Evolutionary conservation across 2,797 vertebrate species (phyloP), one percentile per base, ranked within the genome.

Genomic region (Esox lucius): DNA sequence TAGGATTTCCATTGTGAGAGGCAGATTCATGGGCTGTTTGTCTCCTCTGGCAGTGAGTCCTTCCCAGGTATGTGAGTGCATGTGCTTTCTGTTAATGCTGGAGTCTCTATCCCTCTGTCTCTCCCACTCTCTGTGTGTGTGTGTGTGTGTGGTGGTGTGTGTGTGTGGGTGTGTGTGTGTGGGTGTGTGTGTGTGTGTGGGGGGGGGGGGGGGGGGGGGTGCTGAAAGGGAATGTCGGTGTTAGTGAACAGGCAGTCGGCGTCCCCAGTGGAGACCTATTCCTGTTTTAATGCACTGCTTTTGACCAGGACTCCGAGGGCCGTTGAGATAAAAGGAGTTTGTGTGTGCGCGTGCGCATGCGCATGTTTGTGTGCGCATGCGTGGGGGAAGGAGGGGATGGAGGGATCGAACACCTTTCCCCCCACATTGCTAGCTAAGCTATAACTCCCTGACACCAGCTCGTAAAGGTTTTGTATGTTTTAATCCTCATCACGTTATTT

Each of bases 171-270:
- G n/a, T n/a, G n/a, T n/a, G n/a, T n/a, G n/a, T n/a, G n/a, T n/a
- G n/a, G n/a, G n/a, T n/a, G n/a, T n/a, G n/a, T n/a, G n/a, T n/a
- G n/a, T n/a, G n/a, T n/a, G n/a, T n/a, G n/a, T n/a, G n/a, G n/a
- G n/a, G n/a, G n/a, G n/a, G n/a, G n/a, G n/a, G n/a, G n/a, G n/a
- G n/a, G n/a, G n/a, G n/a, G n/a, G n/a, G 82, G 81, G 88, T 89
- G 82, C 84, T 88, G 90, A 92, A 93, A 92, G 90, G 89, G 90
- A 93, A 94, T 93, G 92, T 94, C 93, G 92, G 87, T 92, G 92
- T 93, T 94, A 94, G 94, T 93, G 91, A 93, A 93, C 91, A 91
- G 92, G 91, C 92, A 87, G 87, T 85, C 82, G 86, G 88, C 6
- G 11, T 59, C n/a, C 53, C 53, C 6, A n/a, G 8, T n/a, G 19